A percentile compares a stretch with the other conserved stretches of the same genome.
Evolutionary conservation across 2,113 vertebrate species (phyloP).

Genomic region (Phylloscopus trochiloides): DNA sequence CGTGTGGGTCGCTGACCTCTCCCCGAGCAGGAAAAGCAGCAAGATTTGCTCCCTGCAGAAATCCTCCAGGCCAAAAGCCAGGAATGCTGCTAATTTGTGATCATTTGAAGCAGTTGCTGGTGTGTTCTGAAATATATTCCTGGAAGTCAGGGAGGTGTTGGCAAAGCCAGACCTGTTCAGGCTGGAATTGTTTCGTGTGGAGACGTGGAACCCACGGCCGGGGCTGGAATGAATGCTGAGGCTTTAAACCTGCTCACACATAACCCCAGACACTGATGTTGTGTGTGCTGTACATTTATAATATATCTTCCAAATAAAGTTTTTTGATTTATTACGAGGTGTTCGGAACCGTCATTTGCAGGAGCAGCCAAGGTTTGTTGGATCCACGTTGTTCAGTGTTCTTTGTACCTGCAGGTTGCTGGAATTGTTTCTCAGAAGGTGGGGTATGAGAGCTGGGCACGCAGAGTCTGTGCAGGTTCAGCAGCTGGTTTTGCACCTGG

Average conservation of each 20-base stretch:
- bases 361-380: background rate
- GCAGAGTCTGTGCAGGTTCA: background rate
- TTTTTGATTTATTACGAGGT: slow-evolving; percentile 59
- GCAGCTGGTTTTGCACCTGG: background rate
- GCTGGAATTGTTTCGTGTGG: background rate
- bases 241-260: slow-evolving; percentile 7
- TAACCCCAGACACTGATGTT: slow-evolving; percentile 31
- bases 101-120: background rate
- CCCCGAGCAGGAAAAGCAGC: background rate
- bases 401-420: background rate
- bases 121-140: background rate
- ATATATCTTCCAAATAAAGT: slow-evolving; percentile 61
- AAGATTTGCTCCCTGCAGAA: background rate
- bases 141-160: background rate
- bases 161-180: background rate
- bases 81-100: background rate
- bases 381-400: rapidly evolving
- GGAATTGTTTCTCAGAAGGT: background rate
- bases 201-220: background rate
- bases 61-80: background rate
- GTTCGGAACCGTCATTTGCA: background rate
- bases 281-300: slow-evolving; percentile 69
- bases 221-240: slow-evolving; percentile 22
- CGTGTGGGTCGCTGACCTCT: background rate
- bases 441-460: rapidly evolving